Base-by-base conservation (phyloP, 2,797 vertebrate species). In the Alca torda region DNA sequence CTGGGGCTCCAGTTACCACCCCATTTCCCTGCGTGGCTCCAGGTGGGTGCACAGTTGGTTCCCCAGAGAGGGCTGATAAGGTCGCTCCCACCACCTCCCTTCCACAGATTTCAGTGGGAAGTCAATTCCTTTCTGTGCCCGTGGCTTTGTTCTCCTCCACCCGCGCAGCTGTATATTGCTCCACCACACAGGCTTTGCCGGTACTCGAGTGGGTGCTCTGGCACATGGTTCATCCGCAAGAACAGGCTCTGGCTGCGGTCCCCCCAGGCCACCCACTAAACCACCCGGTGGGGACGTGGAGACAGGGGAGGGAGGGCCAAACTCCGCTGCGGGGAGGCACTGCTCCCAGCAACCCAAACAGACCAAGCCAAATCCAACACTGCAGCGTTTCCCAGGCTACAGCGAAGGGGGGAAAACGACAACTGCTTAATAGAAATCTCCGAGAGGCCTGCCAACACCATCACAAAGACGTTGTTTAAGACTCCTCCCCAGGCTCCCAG, bases 371-470 rank as follows among this genome's bases (percentile, higher is more conserved):
- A 94, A 90, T 46, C 59, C 59, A 69, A 67, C 0, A 0, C 63
- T 0, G 1, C 54, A 73, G 82, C 9, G 9, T 94, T 95, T 90
- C 87, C 79, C 85, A 88, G 85, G 82, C 84, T 93, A 95, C 91
- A 86, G 57, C 3, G 0, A 95, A 95, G 69, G 57, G 53, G 53
- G 54, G 37, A 63, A 86, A 81, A 83, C 0, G 10, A 85, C 94
- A 91, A 82, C 67, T 13, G 24, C 73, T 89, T 86, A 90, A 95
- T 31, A 94, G 73, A 87, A 94, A 75, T 72, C 87, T 90, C 76
- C 0, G 0, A 74, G 57, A 84, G 60, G 79, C 80, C 92, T 93
- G 93, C 85, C 96, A 96, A 74, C 51, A 82, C 77, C 15, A 3
- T 65, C 94, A 89, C 89, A 84, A 92, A 85, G 82, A 93, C 7